Evolutionary conservation across 2,888 invertebrate genomes (phyloP).

Genomic region (Tortricodes alternella): DNA sequence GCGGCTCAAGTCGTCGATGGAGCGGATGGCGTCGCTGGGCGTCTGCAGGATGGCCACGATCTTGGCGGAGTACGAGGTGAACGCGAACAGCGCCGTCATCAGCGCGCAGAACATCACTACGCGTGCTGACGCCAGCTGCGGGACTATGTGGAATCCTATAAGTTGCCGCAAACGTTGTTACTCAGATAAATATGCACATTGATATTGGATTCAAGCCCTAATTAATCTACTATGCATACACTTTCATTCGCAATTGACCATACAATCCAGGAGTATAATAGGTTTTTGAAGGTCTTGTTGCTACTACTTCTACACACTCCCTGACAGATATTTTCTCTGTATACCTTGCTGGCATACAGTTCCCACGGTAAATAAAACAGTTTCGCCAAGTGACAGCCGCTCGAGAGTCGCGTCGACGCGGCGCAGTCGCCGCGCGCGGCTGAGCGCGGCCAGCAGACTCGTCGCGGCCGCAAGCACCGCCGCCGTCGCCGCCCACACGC

Average conservation of each 20-base stretch:
- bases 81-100: slow-evolving; percentile 80
- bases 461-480: slow-evolving; percentile 42
- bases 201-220: too few species aligned
- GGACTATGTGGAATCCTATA: slow-evolving; percentile 73
- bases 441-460: slow-evolving; percentile 42
- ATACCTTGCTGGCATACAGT: slow-evolving; percentile 84
- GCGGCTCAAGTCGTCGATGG: slow-evolving; percentile 78
- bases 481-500: slow-evolving; percentile 78
- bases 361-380: slow-evolving; percentile 79
- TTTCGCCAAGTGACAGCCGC: slow-evolving; percentile 63
- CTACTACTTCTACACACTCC: not conserved
- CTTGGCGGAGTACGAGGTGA: slow-evolving; percentile 86
- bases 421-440: slow-evolving; percentile 32
- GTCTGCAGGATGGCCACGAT: slow-evolving; percentile 85
- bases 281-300: not conserved
- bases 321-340: not conserved
- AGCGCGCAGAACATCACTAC: slow-evolving; percentile 81
- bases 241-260: too few species aligned
- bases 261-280: too few species aligned
- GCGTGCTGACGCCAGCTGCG: slow-evolving; percentile 75
- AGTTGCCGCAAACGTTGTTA: too few species aligned
- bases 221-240: too few species aligned
- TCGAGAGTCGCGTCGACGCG: slow-evolving; percentile 34
- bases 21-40: slow-evolving; percentile 82
- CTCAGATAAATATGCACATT: too few species aligned